Conservation (phyloP, 2,797 vertebrate species). For the Orientallactaga sibirica region DNA sequence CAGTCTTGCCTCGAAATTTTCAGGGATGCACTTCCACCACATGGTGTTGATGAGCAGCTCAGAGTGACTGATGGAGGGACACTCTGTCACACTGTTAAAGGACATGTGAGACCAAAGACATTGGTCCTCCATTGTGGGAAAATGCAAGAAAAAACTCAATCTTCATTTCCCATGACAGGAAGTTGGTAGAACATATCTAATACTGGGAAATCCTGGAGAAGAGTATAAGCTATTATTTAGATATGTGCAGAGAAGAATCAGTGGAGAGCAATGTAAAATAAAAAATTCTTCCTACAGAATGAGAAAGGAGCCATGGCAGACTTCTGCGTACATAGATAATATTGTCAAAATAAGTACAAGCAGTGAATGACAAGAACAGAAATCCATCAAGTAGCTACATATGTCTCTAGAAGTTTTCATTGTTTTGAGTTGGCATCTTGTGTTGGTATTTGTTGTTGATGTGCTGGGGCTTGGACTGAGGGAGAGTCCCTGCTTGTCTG, state of each 20-base stretch:
- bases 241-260: conserved; percentile 10
- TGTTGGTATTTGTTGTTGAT: background rate
- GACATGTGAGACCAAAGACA: background rate
- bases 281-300: background rate
- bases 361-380: background rate
- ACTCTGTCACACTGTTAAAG: background rate
- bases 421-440: background rate
- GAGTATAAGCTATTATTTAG: background rate
- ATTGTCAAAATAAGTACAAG: background rate
- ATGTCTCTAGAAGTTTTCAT: background rate
- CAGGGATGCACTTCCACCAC: background rate
- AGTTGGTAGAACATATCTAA: conserved; percentile 2
- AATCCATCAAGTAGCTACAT: background rate
- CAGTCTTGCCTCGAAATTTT: background rate
- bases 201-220: conserved; percentile 22
- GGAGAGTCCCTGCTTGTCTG: background rate
- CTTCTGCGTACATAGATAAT: background rate
- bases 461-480: background rate
- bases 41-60: background rate
- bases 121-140: background rate
- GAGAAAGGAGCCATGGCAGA: background rate
- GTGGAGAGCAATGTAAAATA: background rate
- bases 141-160: background rate
- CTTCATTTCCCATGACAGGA: background rate
- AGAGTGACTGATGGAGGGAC: background rate